These are phyloP conservation scores for Boloria euphrosyne DNA, from an alignment of 2,888 invertebrate genomes.

Conservation along the genomic window DNA sequence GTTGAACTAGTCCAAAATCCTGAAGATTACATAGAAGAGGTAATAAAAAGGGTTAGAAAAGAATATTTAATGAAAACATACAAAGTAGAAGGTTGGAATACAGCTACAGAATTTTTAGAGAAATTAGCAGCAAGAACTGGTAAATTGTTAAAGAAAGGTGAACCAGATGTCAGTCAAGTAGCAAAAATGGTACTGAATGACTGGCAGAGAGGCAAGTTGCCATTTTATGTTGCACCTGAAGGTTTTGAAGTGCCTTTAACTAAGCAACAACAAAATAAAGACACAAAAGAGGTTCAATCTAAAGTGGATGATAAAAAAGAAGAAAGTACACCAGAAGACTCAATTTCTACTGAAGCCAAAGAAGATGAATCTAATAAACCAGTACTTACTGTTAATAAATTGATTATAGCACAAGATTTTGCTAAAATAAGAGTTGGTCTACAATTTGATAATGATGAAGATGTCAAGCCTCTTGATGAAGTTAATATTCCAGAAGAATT, in stretches of 20 bases:
- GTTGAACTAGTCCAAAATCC: slow-evolving; percentile 97
- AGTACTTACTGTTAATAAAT: slow-evolving; percentile 64
- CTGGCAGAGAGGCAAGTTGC: slow-evolving; percentile 98
- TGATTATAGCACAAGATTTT: slow-evolving; percentile 89
- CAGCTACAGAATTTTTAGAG: slow-evolving; percentile 93
- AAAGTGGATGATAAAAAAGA: slow-evolving; percentile 47
- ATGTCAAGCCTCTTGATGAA: slow-evolving; percentile 83
- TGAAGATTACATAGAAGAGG: slow-evolving; percentile 95
- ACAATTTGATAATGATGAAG: slow-evolving; percentile 85
- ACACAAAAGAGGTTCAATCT: slow-evolving; percentile 46
- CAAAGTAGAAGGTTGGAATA: slow-evolving; percentile 90
- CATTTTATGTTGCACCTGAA: slow-evolving; percentile 95
- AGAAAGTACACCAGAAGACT: slow-evolving; percentile 55
- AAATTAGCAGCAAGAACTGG: slow-evolving; percentile 93
- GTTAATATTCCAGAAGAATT: slow-evolving; percentile 68
- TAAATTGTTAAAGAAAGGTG: slow-evolving; percentile 97
- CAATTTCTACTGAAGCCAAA: slow-evolving; percentile 51
- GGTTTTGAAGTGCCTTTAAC: slow-evolving; percentile 88
- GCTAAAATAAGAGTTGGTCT: slow-evolving; percentile 89
- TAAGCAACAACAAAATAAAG: slow-evolving; percentile 58
- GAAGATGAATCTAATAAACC: slow-evolving; percentile 55
- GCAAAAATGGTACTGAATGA: slow-evolving; percentile 98
- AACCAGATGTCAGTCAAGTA: slow-evolving; percentile 94
- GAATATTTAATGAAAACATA: slow-evolving; percentile 97
- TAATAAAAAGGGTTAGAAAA: slow-evolving; percentile 92